Percentiles rank a stretch among this genome's conserved stretches.
phyloP scores from a whole-genome alignment of 2,888 invertebrate genomes.

The Lepidochrysops patricia region DNA sequence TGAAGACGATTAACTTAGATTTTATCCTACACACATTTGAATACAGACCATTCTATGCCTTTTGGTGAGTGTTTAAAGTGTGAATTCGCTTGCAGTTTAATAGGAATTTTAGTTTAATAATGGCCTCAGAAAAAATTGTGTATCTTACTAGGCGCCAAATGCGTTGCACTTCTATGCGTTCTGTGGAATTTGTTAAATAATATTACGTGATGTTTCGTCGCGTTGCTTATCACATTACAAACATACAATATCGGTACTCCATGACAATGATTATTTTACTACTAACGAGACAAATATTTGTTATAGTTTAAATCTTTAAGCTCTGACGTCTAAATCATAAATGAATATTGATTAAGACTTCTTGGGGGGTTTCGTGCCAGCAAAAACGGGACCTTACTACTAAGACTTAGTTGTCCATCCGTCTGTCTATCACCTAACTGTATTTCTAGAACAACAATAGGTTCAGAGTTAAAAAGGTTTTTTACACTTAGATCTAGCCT shows the following conservation, averaged over 20 bases:
- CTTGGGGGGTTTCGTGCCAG: too few species aligned
- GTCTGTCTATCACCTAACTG: too few species aligned
- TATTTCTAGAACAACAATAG: too few species aligned
- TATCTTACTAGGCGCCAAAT: slow-evolving; percentile 68
- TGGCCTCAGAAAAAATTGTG: slow-evolving; percentile 48
- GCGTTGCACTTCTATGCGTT: slow-evolving; percentile 53
- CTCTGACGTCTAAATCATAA: too few species aligned
- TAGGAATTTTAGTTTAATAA: slow-evolving; percentile 63
- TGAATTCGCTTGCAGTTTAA: slow-evolving; percentile 27
- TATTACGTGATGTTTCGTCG: slow-evolving; percentile 30
- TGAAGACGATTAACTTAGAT: slow-evolving; percentile 62
- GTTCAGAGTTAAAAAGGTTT: too few species aligned
- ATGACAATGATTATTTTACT: background rate
- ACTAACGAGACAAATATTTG: background rate
- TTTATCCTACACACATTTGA: slow-evolving; percentile 39
- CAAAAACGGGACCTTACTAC: too few species aligned
- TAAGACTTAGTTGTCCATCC: too few species aligned
- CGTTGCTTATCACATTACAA: slow-evolving; percentile 19
- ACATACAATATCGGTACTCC: background rate
- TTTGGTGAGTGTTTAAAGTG: slow-evolving; percentile 29
- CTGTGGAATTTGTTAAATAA: slow-evolving; percentile 42
- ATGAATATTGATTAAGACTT: too few species aligned
- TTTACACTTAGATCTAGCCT: too few species aligned
- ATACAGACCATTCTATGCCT: slow-evolving; percentile 29
- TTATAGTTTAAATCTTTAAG: too few species aligned